These are phyloP conservation scores for Pogonophryne albipinna DNA, from an alignment of 2,797 vertebrate genomes.

Conservation along the genomic window DNA sequence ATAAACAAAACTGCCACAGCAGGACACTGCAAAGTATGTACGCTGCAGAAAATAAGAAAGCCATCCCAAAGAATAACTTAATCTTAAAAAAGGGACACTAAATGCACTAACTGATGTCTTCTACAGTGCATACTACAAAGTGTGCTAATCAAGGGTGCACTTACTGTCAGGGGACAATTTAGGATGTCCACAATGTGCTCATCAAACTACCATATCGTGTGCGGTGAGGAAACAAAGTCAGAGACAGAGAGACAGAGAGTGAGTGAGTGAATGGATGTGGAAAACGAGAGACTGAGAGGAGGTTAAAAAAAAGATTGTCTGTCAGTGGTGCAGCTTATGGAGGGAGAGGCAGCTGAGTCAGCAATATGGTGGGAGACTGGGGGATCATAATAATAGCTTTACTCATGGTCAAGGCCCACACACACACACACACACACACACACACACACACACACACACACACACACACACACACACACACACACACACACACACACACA, in stretches of 20 bases:
- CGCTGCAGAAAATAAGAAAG: slow-evolving; percentile 44
- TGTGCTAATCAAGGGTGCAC: slow-evolving; percentile 81
- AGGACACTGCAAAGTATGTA: slow-evolving; percentile 48
- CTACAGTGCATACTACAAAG: slow-evolving; percentile 76
- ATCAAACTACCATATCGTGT: slow-evolving; percentile 84
- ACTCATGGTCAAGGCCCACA: slow-evolving; percentile 18
- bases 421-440: neutral
- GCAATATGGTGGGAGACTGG: slow-evolving; percentile 41
- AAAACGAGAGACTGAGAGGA: slow-evolving; percentile 44
- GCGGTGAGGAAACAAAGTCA: slow-evolving; percentile 77
- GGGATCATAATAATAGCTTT: slow-evolving; percentile 48
- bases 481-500: too few species aligned
- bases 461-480: too few species aligned
- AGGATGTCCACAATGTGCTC: slow-evolving; percentile 88
- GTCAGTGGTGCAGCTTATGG: slow-evolving; percentile 49
- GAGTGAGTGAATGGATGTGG: slow-evolving; percentile 70
- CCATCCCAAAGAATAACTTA: slow-evolving; percentile 63
- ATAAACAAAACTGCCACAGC: slow-evolving; percentile 32
- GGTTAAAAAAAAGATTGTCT: slow-evolving; percentile 29
- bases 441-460: too few species aligned
- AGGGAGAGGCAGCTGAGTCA: slow-evolving; percentile 44
- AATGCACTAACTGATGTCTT: slow-evolving; percentile 62
- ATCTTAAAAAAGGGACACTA: slow-evolving; percentile 63
- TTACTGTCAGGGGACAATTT: slow-evolving; percentile 92
- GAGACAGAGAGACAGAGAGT: slow-evolving; percentile 79